Base-by-base conservation (phyloP, 2,888 invertebrate species). In the Antheraea yamamai region DNA sequence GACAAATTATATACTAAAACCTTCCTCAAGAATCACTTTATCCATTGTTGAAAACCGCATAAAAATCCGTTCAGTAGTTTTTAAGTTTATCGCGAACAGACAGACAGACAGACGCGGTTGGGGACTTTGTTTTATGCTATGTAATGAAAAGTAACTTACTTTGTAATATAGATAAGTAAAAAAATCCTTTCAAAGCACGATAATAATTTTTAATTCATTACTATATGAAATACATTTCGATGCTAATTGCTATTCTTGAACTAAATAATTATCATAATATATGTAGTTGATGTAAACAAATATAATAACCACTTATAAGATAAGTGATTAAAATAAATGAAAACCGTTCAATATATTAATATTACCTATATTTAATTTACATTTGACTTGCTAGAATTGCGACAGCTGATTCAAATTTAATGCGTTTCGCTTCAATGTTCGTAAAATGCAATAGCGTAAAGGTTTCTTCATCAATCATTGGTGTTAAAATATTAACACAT, bases 391-490 rank as follows among this genome's bases (percentile, higher is more conserved):
- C 16, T 66, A 66, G 64, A 66, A 66, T 16, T 66, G 64, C 64
- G 30, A 64, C 52, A 72, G 61, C 35, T 75, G 55, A 68, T 58
- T 75, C 64, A 75, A 70, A 73, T 75, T 75, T 75, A 58, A 70
- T 75, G 18, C 39, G 73, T 66, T 58, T 73, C 20, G 68, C 73
- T 73, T 39, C n/a, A 39, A 35, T 70, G 70, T 70, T 75, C n/a
- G 70, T 30, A 72, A 70, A 55, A 68, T 61, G 73, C 73, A 73
- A 73, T 39, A 39, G 58, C 47, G 71, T 72, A 75, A 75, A 72
- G 61, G 70, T 39, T n/a, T 70, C 61, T 75, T 72, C 74, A 75
- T 75, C 61, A 75, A 75, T 75, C 74, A 75, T 75, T 30, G 26
- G 51, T 61, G 47, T 72, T 74, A 51, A 72, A 30, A 72, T 75